Percentiles rank a stretch among this genome's conserved stretches.
Evolutionary conservation across 2,888 invertebrate genomes (phyloP).

Genomic region (Pammene aurita): DNA sequence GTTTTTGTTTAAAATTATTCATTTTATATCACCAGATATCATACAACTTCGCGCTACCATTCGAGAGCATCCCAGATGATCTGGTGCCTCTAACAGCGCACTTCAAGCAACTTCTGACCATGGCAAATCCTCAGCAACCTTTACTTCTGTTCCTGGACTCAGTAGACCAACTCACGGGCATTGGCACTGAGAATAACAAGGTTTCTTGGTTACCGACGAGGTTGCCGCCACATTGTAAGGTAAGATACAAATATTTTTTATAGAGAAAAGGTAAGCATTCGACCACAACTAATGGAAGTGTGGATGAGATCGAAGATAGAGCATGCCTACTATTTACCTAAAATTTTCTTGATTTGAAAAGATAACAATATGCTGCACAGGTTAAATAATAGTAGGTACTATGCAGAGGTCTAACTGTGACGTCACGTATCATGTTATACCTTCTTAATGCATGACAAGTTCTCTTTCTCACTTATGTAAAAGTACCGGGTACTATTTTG

Average conservation of each 20-base stretch:
- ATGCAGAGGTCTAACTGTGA: no score
- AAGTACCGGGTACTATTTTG: no score
- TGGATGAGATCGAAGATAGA: no score
- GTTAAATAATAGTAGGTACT: no score
- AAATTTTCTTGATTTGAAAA: no score
- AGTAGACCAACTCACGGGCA: slow-evolving; percentile 96
- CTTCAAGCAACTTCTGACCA: slow-evolving; percentile 95
- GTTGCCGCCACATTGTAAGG: slow-evolving; percentile 94
- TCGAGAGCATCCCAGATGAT: slow-evolving; percentile 97
- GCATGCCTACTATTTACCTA: no score
- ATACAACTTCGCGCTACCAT: slow-evolving; percentile 95
- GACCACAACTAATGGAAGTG: not conserved
- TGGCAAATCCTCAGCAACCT: slow-evolving; percentile 92
- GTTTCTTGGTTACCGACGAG: slow-evolving; percentile 97
- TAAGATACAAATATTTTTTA: slow-evolving; percentile 56
- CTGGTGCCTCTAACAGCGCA: slow-evolving; percentile 97
- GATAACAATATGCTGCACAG: no score
- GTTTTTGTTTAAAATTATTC: not conserved
- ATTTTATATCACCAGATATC: slow-evolving; percentile 85
- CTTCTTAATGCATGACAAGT: no score
- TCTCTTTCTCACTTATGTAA: no score
- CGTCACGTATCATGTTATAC: no score
- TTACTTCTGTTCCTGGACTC: slow-evolving; percentile 96
- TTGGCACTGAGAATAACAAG: slow-evolving; percentile 95
- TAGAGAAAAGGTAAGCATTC: not conserved